These are phyloP conservation scores for Gonocerus acuteangulatus DNA, from an alignment of 2,888 invertebrate genomes.

Conservation along the genomic window DNA sequence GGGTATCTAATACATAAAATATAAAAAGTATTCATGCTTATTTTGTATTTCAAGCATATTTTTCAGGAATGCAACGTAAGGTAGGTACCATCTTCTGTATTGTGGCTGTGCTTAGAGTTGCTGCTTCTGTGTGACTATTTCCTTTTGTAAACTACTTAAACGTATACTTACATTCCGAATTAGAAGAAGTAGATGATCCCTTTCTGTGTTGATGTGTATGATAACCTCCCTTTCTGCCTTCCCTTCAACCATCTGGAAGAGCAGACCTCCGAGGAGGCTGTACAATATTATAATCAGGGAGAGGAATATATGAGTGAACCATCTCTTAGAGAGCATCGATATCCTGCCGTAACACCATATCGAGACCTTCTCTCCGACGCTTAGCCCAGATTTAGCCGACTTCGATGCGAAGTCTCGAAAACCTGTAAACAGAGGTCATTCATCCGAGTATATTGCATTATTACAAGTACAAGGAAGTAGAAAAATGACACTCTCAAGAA, in stretches of 20 bases:
- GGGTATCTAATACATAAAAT: no score
- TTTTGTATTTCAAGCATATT: no score
- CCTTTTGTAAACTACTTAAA: no score
- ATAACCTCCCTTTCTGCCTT: constrained; percentile 43
- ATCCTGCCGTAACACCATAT: constrained; percentile 73
- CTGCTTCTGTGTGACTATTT: no score
- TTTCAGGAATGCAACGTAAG: no score
- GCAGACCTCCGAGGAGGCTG: constrained; percentile 69
- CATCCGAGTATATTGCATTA: no score
- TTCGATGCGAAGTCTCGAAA: constrained; percentile 67
- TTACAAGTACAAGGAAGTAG: no score
- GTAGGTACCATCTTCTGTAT: no score
- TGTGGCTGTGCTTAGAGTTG: no score
- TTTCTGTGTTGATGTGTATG: constrained; percentile 31
- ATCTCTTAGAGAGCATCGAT: constrained; percentile 65
- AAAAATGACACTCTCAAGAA: no score
- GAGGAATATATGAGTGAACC: constrained; percentile 86
- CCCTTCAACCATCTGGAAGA: constrained; percentile 71
- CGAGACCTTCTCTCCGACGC: constrained; percentile 73
- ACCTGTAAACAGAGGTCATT: no score
- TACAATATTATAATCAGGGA: constrained; percentile 68
- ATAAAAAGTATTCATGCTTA: no score
- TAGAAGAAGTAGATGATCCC: constrained; percentile 20
- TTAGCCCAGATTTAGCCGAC: constrained; percentile 67
- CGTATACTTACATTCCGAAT: constrained; percentile 28